Evolutionary conservation across 2,888 invertebrate species (phyloP), one percentile per base, ranked within the genome.

Genomic region (Macrosiphum euphorbiae): DNA sequence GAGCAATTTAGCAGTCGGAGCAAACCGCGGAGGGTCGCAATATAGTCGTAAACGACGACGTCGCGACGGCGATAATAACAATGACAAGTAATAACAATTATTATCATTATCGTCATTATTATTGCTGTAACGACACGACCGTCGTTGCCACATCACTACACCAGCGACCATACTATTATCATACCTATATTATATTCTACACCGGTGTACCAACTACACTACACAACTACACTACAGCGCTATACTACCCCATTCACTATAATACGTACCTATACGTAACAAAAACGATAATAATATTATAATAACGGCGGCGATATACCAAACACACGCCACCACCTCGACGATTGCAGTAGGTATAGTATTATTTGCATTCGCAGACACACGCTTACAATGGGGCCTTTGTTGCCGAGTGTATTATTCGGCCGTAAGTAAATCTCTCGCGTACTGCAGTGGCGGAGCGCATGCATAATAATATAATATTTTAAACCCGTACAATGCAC

Each of bases 371-470:
- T 78, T 78, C 35, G 35, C 8, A 78, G 78, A 78, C 35, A 78
- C 20, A 20, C 35, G 78, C 35, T 35, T 35, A 78, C 78, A 78
- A 78, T 78, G 35, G 78, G 78, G 8, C 35, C 11, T 35, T 78
- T 78, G 78, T 55, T 78, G 78, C 78, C 67, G 67, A 78, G 78
- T 78, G 78, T 78, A 78, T 78, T 78, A 78, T 78, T 78, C 78
- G 78, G 78, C 35, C 8, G 35, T 78, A 35, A 78, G 78, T 78
- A 78, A 78, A 78, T 78, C 78, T 78, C 35, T 78, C 67, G 67
- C 67, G 35, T 35, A 67, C n/a, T 20, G 20, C 20, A 20, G 78
- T 35, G 78, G 35, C 20, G 20, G 78, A 35, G 78, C 35, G 78
- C 20, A 58, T 58, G 78, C 20, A 58, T 58, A 26, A 58, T 58